phyloP scores from a whole-genome alignment of 1,140 invertebrate genomes.

The Marisa cornuarietis region DNA sequence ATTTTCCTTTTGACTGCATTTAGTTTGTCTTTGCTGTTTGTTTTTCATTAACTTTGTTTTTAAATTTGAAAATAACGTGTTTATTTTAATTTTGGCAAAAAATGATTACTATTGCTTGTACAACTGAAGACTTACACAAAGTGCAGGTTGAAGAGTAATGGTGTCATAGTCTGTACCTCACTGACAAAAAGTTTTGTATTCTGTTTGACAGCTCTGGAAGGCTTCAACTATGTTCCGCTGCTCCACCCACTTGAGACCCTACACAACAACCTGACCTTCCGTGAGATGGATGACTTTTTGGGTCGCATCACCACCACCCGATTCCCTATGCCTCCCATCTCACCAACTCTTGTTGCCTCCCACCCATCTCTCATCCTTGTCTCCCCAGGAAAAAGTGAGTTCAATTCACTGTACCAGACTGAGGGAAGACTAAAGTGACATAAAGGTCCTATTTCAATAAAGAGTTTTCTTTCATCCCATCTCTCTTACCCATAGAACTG shows the following conservation, averaged over 20 bases:
- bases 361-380: constrained; percentile 27
- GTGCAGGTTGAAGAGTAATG: background rate
- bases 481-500: background rate
- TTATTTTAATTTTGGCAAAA: background rate
- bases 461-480: background rate
- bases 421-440: background rate
- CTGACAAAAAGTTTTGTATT: background rate
- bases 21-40: background rate
- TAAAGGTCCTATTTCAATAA: background rate
- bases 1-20: background rate
- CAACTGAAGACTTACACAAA: background rate
- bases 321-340: constrained; percentile 44
- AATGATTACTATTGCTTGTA: background rate
- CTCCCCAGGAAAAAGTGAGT: constrained; percentile 21
- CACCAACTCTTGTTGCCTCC: constrained; percentile 33
- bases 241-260: constrained; percentile 94
- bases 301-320: constrained; percentile 51
- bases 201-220: constrained; percentile 55
- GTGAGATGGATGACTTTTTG: constrained; percentile 88
- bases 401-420: no score
- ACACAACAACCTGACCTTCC: constrained; percentile 92
- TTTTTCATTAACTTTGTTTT: background rate
- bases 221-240: constrained; percentile 79
- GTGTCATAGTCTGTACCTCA: background rate
- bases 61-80: background rate